Evolutionary conservation across 2,113 vertebrate species (phyloP).

Genomic region (Prinia subflava): DNA sequence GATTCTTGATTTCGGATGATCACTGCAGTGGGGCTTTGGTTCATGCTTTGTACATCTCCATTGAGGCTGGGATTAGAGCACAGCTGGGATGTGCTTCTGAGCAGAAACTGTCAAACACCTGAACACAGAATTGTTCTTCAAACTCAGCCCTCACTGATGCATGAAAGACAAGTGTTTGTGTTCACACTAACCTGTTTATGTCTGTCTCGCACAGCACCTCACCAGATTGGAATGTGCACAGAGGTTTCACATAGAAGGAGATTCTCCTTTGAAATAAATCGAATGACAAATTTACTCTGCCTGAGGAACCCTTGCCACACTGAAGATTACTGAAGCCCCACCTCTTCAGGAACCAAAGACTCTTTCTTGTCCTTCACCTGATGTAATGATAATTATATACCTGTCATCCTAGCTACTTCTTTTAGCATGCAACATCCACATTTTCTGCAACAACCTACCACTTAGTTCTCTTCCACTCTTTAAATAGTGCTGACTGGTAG

Average conservation of each 20-base stretch:
- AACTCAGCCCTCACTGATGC: neutral
- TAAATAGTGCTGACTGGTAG: slow-evolving; percentile 76
- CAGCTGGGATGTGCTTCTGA: neutral
- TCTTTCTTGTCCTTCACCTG: slow-evolving; percentile 66
- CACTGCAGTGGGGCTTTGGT: neutral
- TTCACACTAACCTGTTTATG: neutral
- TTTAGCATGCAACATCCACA: slow-evolving; percentile 64
- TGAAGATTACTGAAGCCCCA: slow-evolving; percentile 45
- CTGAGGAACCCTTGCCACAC: slow-evolving; percentile 27
- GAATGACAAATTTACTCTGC: slow-evolving; percentile 50
- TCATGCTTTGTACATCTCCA: neutral
- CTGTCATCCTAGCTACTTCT: slow-evolving; percentile 72
- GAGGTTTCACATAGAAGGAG: neutral
- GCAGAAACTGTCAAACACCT: neutral
- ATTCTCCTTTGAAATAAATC: slow-evolving; percentile 47
- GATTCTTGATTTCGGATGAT: neutral
- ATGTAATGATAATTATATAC: slow-evolving; percentile 73
- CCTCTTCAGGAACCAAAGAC: slow-evolving; percentile 25
- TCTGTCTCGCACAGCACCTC: neutral
- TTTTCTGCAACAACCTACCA: slow-evolving; percentile 69
- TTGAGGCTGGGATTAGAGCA: neutral
- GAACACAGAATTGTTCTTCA: neutral
- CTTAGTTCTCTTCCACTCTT: slow-evolving; percentile 75
- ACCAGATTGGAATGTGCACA: slow-evolving; percentile 17
- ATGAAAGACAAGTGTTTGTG: neutral